phyloP scores from a whole-genome alignment of 2,888 invertebrate species.

The Drosophila algonquin region DNA sequence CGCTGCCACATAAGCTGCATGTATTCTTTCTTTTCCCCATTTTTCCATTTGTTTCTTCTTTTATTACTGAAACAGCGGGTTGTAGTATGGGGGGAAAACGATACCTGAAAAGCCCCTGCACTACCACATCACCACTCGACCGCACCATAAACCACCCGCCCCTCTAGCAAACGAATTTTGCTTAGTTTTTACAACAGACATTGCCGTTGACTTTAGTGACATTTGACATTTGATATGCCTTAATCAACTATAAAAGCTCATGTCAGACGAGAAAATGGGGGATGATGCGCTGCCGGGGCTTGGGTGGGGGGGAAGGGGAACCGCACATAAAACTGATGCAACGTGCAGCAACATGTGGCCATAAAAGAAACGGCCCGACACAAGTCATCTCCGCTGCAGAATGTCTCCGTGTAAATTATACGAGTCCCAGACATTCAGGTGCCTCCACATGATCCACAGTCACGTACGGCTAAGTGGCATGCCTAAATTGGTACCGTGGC shows the following conservation, averaged over 20 bases:
- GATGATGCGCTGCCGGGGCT: neutral
- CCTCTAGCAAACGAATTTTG: slow-evolving; percentile 38
- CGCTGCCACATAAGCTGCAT: slow-evolving; percentile 48
- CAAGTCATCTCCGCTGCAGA: neutral
- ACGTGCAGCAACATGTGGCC: slow-evolving; percentile 73
- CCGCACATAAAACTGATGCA: slow-evolving; percentile 60
- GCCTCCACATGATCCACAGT: neutral
- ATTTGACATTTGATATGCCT: slow-evolving; percentile 79
- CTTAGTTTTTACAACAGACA: slow-evolving; percentile 72
- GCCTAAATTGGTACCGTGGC: neutral
- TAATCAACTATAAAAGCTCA: slow-evolving; percentile 77
- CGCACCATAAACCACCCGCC: slow-evolving; percentile 58
- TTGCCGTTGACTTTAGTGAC: slow-evolving; percentile 65
- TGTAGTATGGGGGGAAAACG: neutral
- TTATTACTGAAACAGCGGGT: slow-evolving; percentile 27
- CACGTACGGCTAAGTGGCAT: neutral
- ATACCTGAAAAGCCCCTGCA: slow-evolving; percentile 9
- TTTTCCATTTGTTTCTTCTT: slow-evolving; percentile 33
- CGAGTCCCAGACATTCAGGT: neutral
- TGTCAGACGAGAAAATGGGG: slow-evolving; percentile 32
- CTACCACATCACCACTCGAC: slow-evolving; percentile 37
- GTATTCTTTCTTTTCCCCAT: slow-evolving; percentile 37
- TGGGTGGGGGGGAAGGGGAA: neutral
- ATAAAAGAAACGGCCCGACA: slow-evolving; percentile 39
- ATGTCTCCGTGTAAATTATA: neutral